Percentiles rank a stretch among this genome's conserved stretches.
Evolutionary conservation across 30 jellyfish, hydroid and myxozoan genomes (phyloP).

Genomic region (Aurelia aurita): DNA sequence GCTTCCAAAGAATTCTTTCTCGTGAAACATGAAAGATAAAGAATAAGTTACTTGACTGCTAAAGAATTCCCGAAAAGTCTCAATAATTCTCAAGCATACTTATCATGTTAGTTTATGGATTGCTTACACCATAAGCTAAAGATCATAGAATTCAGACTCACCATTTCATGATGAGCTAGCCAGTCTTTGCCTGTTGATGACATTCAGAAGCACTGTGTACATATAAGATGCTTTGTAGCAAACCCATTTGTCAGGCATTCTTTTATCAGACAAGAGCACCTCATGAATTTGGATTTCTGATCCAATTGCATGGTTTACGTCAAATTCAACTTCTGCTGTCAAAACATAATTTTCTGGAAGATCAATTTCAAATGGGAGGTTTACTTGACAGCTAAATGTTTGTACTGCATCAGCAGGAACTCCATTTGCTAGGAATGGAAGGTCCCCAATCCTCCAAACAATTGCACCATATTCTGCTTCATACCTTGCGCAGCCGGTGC

Average conservation of each 20-base stretch:
- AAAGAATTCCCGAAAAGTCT: no score
- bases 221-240: constrained; percentile 77
- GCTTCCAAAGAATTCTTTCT: no score
- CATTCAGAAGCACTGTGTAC: constrained; percentile 65
- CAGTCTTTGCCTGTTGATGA: constrained; percentile 46
- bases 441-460: constrained; percentile 83
- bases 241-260: constrained; percentile 91
- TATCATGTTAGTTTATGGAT: no score
- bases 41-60: no score
- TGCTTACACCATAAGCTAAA: no score
- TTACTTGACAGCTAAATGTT: constrained; percentile 70
- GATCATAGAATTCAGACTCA: no score
- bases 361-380: constrained; percentile 81
- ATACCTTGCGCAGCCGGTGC: constrained; percentile 79
- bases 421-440: constrained; percentile 72
- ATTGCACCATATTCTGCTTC: constrained; percentile 90
- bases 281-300: constrained; percentile 83
- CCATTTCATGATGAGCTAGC: not conserved
- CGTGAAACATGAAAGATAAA: no score
- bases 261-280: constrained; percentile 66
- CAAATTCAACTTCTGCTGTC: constrained; percentile 81
- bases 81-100: no score
- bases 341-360: constrained; percentile 68
- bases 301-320: constrained; percentile 72
- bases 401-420: constrained; percentile 87